Evolutionary conservation across 2,888 invertebrate genomes (phyloP).

Genomic region (Acanthoscelides obtectus): DNA sequence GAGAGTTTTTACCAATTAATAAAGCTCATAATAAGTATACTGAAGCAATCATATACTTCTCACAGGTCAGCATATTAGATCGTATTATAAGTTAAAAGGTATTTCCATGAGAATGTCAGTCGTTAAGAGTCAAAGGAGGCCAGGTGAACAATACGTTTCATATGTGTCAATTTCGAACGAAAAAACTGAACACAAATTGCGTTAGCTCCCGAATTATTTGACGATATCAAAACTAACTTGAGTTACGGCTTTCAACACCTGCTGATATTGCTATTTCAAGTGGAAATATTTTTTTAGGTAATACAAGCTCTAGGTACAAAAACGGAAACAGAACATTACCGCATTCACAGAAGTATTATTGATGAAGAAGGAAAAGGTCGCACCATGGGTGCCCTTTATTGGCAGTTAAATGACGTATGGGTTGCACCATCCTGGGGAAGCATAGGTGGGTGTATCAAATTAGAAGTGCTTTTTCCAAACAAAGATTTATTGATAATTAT

Average conservation of each 20-base stretch:
- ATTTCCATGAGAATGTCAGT: no score
- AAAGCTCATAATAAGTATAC: slow-evolving; percentile 56
- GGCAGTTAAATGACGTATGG: slow-evolving; percentile 99
- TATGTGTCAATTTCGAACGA: no score
- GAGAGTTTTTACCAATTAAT: slow-evolving; percentile 57
- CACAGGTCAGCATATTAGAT: slow-evolving; percentile 65
- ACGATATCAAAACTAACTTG: no score
- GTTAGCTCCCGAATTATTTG: no score
- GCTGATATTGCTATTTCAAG: no score
- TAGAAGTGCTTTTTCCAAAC: no score
- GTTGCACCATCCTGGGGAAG: slow-evolving; percentile 94
- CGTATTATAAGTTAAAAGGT: no score
- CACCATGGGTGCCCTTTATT: slow-evolving; percentile 97
- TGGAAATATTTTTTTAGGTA: slow-evolving; percentile 56
- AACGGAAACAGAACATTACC: slow-evolving; percentile 78
- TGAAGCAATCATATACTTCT: slow-evolving; percentile 71
- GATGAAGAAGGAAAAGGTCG: slow-evolving; percentile 55
- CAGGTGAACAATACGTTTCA: slow-evolving; percentile 56
- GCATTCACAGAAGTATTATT: slow-evolving; percentile 41
- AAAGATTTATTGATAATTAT: no score
- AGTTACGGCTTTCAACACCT: no score
- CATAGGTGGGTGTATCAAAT: slow-evolving; percentile 66
- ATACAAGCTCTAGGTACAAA: slow-evolving; percentile 86
- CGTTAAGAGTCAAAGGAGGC: no score
- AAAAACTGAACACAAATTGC: no score